phyloP scores from a whole-genome alignment of 1,140 invertebrate genomes.

The Dinoponera quadriceps region DNA sequence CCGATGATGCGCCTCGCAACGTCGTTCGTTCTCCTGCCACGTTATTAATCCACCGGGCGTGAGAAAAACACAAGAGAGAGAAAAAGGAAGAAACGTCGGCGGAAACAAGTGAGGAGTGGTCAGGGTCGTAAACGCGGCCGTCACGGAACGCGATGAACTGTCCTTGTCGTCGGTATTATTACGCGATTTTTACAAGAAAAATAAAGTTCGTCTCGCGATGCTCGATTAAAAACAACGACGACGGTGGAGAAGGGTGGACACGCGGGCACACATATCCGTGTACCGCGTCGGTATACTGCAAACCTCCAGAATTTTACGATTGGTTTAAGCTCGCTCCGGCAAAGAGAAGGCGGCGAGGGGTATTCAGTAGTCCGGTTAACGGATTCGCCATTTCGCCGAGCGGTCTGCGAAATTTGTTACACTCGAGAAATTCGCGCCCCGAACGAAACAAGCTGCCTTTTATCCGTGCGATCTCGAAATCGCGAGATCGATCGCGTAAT shows the following conservation, averaged over 20 bases:
- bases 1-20: slow-evolving; percentile 17
- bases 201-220: slow-evolving; percentile 15
- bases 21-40: slow-evolving; percentile 27
- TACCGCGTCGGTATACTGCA: background rate
- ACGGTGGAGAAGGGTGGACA: background rate
- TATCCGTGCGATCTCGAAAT: background rate
- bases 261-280: background rate
- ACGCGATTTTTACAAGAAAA: slow-evolving; percentile 32
- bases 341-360: too few relatives aligned
- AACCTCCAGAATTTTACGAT: slow-evolving; percentile 51
- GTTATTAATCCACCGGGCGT: slow-evolving; percentile 35
- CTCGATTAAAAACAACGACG: slow-evolving; percentile 2
- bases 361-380: slow-evolving; percentile 17
- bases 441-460: slow-evolving; percentile 25
- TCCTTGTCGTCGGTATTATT: slow-evolving; percentile 27
- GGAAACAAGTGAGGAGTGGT: background rate
- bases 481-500: background rate
- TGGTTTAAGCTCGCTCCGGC: slow-evolving; percentile 4
- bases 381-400: slow-evolving; percentile 20
- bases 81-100: slow-evolving; percentile 17
- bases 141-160: slow-evolving; percentile 28
- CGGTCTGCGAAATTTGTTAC: slow-evolving; percentile 47
- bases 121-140: slow-evolving; percentile 15
- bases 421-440: slow-evolving; percentile 27
- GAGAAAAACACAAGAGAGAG: slow-evolving; percentile 12